Conservation (phyloP, 2,797 vertebrate species). For the Eidolon dupreanum region DNA sequence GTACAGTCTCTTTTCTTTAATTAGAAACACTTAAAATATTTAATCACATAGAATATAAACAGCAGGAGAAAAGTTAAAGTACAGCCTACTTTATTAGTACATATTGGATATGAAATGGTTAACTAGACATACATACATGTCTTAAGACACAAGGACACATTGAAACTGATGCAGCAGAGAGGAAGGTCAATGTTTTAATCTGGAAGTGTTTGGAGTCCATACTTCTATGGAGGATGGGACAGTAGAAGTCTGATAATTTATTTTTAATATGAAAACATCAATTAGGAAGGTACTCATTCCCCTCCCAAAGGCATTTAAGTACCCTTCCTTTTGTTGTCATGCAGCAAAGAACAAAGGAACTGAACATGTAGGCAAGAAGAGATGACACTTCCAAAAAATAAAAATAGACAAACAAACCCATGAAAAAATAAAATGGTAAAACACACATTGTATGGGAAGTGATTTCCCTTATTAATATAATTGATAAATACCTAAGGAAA, state of each 20-base stretch:
- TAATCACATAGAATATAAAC: background rate
- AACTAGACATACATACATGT: background rate
- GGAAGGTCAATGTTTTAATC: background rate
- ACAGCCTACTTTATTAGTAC: background rate
- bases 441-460: background rate
- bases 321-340: background rate
- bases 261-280: slow-evolving; percentile 16
- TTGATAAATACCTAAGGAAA: slow-evolving; percentile 8
- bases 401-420: background rate
- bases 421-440: slow-evolving; percentile 31
- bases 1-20: background rate
- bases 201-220: background rate
- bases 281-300: slow-evolving; percentile 1
- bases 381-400: background rate
- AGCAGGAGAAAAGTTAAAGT: background rate
- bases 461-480: slow-evolving; percentile 7
- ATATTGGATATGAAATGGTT: background rate
- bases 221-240: background rate
- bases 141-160: background rate
- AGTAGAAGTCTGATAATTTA: background rate
- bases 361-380: background rate
- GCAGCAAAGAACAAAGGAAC: slow-evolving; percentile 47
- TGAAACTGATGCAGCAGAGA: background rate
- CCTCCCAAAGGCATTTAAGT: background rate
- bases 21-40: slow-evolving; percentile 41